A percentile compares a stretch with the other conserved stretches of the same genome.
Conservation (phyloP, 2,113 vertebrate genomes). For the Oophaga pumilio region DNA sequence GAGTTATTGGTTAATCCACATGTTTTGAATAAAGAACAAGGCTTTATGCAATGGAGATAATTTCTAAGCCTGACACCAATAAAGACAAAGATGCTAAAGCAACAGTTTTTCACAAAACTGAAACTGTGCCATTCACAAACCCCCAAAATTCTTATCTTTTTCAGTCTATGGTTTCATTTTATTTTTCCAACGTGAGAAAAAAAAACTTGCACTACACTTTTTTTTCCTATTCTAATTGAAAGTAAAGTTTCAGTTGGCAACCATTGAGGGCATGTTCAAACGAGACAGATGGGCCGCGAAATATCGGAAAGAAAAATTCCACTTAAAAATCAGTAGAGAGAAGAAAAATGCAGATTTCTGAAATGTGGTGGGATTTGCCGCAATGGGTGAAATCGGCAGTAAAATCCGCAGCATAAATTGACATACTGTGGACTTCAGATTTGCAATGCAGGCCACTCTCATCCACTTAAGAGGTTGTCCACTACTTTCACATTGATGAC, state of each 20-base stretch:
- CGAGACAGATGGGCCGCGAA: too few relatives aligned
- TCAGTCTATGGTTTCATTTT: neutral
- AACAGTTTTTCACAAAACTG: conserved; percentile 23
- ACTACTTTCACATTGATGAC: too few relatives aligned
- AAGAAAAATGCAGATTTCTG: too few relatives aligned
- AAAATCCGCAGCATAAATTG: too few relatives aligned
- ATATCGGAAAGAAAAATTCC: too few relatives aligned
- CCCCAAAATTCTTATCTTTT: conserved; percentile 10
- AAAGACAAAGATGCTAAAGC: conserved; percentile 47
- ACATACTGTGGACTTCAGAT: too few relatives aligned
- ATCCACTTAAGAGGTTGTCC: too few relatives aligned
- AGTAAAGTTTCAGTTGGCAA: neutral
- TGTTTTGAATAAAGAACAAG: conserved; percentile 55
- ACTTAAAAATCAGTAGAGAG: too few relatives aligned
- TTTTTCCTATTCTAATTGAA: neutral
- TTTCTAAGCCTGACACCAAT: conserved; percentile 50
- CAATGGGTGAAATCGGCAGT: too few relatives aligned
- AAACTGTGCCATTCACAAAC: conserved; percentile 19
- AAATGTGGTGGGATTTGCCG: too few relatives aligned
- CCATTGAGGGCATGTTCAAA: too few relatives aligned
- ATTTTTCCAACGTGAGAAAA: neutral
- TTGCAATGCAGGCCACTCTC: too few relatives aligned
- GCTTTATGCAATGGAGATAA: conserved; percentile 51
- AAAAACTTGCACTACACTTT: neutral
- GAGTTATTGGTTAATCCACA: conserved; percentile 51